A percentile compares a stretch with the other conserved stretches of the same genome.
phyloP scores from a whole-genome alignment of 2,888 invertebrate genomes.

The Isoperla grammatica region DNA sequence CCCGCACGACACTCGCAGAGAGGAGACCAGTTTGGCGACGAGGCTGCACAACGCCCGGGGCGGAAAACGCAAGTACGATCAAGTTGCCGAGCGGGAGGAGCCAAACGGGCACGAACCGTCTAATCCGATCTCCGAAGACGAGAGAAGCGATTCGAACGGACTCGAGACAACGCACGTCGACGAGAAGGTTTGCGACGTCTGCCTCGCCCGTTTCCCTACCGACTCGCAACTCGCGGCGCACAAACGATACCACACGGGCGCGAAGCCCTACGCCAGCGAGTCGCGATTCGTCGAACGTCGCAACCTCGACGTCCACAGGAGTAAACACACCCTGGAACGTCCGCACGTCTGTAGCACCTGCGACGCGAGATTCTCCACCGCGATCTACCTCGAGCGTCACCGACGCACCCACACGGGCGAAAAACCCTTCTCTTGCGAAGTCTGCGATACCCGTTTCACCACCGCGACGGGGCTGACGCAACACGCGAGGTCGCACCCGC shows the following conservation, averaged over 20 bases:
- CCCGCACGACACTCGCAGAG: no score
- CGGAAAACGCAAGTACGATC: no score
- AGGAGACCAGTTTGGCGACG: no score
- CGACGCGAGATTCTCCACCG: conserved; percentile 38
- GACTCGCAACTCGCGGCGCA: conserved; percentile 20
- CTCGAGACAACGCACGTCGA: conserved; percentile 21
- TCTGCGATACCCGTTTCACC: no score
- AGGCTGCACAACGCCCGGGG: no score
- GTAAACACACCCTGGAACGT: conserved; percentile 35
- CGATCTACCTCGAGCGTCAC: conserved; percentile 38
- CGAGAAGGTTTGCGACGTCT: conserved; percentile 18
- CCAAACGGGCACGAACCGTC: no score
- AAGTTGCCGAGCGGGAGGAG: no score
- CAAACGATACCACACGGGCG: conserved; percentile 22
- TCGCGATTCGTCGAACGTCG: conserved; percentile 18
- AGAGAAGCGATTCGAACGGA: no score
- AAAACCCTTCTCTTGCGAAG: conserved; percentile 38
- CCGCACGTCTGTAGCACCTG: conserved; percentile 38
- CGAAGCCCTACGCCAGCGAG: conserved; percentile 18
- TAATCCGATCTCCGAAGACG: no score
- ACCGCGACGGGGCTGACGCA: no score
- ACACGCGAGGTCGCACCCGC: no score
- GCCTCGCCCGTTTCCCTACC: conserved; percentile 18
- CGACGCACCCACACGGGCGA: conserved; percentile 39
- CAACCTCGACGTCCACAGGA: conserved; percentile 17